These are phyloP conservation scores for Charanyca ferruginea DNA, from an alignment of 2,888 invertebrate species.

Conservation along the genomic window DNA sequence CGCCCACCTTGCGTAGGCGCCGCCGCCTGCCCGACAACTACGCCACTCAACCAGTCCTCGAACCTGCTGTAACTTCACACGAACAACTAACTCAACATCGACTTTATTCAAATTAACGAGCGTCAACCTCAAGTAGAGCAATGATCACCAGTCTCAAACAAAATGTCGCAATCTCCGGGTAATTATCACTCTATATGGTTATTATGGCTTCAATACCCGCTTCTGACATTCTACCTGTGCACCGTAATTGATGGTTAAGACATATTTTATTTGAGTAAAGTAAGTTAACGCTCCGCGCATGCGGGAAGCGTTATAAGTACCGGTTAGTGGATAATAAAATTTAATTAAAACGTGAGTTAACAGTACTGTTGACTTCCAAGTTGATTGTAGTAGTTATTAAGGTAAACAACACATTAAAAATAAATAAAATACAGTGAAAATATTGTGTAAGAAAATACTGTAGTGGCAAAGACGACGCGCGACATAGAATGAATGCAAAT, in stretches of 20 bases:
- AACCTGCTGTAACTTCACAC: constrained; percentile 37
- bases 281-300: constrained; percentile 33
- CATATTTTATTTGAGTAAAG: constrained; percentile 42
- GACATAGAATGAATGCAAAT: constrained; percentile 21
- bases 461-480: background rate
- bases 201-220: constrained; percentile 44
- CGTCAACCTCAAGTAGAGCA: constrained; percentile 69
- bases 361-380: constrained; percentile 28
- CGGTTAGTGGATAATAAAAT: constrained; percentile 50
- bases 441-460: background rate
- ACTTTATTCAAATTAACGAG: constrained; percentile 77
- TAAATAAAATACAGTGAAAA: background rate
- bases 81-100: constrained; percentile 69
- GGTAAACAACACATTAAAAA: constrained; percentile 16
- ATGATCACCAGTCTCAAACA: constrained; percentile 54
- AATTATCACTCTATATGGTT: constrained; percentile 53
- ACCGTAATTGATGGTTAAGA: constrained; percentile 41
- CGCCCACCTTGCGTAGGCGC: constrained; percentile 73
- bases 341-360: constrained; percentile 46
- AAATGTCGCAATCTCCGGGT: constrained; percentile 59
- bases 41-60: constrained; percentile 60
- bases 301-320: constrained; percentile 51
- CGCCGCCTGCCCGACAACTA: constrained; percentile 27
- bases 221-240: constrained; percentile 40
- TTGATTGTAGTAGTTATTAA: constrained; percentile 2